Evolutionary conservation across 2,888 invertebrate genomes (phyloP).

Genomic region (Caenorhabditis sp.): DNA sequence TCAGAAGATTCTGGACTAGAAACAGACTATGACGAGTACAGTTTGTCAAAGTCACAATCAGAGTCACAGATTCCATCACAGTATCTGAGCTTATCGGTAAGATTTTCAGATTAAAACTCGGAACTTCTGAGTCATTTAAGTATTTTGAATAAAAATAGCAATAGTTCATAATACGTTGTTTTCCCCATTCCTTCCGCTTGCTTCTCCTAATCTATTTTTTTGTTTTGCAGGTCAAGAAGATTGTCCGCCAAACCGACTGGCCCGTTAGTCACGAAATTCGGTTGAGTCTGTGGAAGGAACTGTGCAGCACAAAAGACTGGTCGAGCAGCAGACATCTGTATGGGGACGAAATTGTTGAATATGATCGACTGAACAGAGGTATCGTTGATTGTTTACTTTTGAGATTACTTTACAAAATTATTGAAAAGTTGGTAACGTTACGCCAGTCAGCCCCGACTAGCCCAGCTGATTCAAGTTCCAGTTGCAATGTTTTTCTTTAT

Average conservation of each 20-base stretch:
- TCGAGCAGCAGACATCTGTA: conserved; percentile 74
- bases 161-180: neutral
- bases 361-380: conserved; percentile 73
- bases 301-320: conserved; percentile 76
- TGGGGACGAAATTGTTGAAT: conserved; percentile 69
- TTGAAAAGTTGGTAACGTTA: conserved; percentile 18
- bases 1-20: conserved; percentile 50
- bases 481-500: conserved; percentile 61
- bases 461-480: conserved; percentile 51
- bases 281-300: conserved; percentile 79
- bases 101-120: neutral
- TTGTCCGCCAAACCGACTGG: conserved; percentile 82
- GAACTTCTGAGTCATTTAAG: neutral
- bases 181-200: neutral
- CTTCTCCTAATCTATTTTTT: neutral
- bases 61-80: neutral
- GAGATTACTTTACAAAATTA: too few relatives aligned
- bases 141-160: neutral
- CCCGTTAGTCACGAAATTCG: conserved; percentile 82
- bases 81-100: conserved; percentile 34
- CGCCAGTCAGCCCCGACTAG: neutral
- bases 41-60: neutral
- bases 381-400: neutral
- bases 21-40: conserved; percentile 52
- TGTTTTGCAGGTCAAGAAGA: conserved; percentile 81